Evolutionary conservation across 2,888 invertebrate species (phyloP), one percentile per base, ranked within the genome.

Genomic region (Megaustenia siamemsis): DNA sequence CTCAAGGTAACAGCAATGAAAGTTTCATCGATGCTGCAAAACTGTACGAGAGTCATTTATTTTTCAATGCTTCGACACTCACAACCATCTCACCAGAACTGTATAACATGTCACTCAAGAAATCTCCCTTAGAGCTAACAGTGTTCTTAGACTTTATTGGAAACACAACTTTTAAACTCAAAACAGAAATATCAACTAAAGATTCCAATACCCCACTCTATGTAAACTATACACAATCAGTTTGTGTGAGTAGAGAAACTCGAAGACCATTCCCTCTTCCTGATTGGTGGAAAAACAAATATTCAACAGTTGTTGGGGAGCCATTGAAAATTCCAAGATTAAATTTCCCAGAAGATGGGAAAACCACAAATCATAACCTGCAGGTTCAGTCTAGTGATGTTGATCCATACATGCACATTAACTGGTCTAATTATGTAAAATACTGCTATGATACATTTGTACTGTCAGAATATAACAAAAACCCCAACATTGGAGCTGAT

Each of bases 261-360:
- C 60, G 85, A 2, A 66, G 38, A 45, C 83, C 86, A 32, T 21
- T 40, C 0, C 43, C 69, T 0, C 69, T 60, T 0, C 86, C 86
- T 6, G 76, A 85, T 5, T 86, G 86, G 86, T 86, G 86, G 86
- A 79, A 28, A 28, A 75, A 86, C 45, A 85, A 75, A 43, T 86
- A 38, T 53, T 75, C 60, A 6, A 10, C 32, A 28, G 66, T 53
- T 8, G 56, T 68, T 21, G 78, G 71, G 35, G 43, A 78, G 35
- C 60, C 78, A 2, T n/a, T 83, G 71, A 83, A 68, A 77, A 21
- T 71, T 18, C 8, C 49, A 24, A 15, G 66, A 1, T n/a, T 53
- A n/a, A 21, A 45, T 43, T 18, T 71, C 18, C 83, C 84, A n/a
- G 40, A 81, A n/a, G 38, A 45, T 49, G 77, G 45, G 8, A 28